Evolutionary conservation across 2,888 invertebrate species (phyloP).

Genomic region (Sussaba pulchella): DNA sequence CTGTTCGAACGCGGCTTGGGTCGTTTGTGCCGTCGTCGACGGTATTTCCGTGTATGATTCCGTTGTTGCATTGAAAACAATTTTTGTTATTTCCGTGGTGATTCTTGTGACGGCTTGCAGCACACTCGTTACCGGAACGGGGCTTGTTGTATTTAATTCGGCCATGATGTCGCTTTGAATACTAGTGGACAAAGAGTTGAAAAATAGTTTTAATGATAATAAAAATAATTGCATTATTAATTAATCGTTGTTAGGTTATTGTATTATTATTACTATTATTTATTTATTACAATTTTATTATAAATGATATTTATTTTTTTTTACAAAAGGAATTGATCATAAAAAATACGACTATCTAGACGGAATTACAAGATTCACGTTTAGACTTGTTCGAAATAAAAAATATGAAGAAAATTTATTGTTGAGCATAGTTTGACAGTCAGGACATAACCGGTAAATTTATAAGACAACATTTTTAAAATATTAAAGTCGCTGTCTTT

Average conservation of each 20-base stretch:
- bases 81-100: constrained; percentile 65
- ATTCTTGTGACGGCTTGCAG: constrained; percentile 42
- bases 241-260: neutral
- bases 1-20: constrained; percentile 58
- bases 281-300: neutral
- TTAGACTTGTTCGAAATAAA: no score
- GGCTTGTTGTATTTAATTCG: constrained; percentile 54
- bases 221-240: neutral
- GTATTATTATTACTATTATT: neutral
- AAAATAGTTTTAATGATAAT: neutral
- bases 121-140: constrained; percentile 51
- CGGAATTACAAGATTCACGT: no score
- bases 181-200: neutral
- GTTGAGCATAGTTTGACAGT: no score
- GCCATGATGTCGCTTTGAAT: constrained; percentile 46
- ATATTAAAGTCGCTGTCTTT: no score
- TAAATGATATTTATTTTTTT: neutral
- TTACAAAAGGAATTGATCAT: no score
- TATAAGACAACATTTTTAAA: no score
- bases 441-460: no score
- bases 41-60: constrained; percentile 67
- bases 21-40: constrained; percentile 47
- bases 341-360: no score
- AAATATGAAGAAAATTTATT: no score
- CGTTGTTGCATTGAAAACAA: constrained; percentile 67